Conservation (phyloP, 92 coral and sea anemone species). For the Bergia puertoricense region DNA sequence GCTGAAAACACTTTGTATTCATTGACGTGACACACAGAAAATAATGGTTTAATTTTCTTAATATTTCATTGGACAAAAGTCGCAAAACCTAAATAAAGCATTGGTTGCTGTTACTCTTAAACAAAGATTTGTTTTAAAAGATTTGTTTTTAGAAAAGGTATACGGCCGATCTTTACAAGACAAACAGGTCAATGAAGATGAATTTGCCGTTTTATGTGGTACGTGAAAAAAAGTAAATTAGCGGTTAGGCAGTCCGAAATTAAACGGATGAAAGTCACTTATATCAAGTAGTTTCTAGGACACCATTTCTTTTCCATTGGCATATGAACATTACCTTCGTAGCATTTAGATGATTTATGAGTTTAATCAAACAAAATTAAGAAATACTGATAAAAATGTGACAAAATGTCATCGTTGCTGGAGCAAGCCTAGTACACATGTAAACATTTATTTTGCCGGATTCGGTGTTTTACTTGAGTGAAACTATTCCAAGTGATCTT, state of each 20-base stretch:
- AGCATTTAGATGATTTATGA: conserved; percentile 33
- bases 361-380: conserved; percentile 25
- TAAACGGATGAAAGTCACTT: background rate
- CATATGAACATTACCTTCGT: conserved; percentile 30
- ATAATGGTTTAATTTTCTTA: background rate
- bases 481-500: background rate
- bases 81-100: background rate
- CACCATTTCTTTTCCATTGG: conserved; percentile 31
- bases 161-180: background rate
- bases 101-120: background rate
- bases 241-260: background rate
- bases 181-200: background rate
- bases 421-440: background rate
- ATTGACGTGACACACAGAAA: background rate
- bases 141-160: background rate
- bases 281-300: conserved; percentile 29
- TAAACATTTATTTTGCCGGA: background rate
- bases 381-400: conserved; percentile 16
- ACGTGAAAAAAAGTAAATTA: background rate
- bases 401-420: background rate
- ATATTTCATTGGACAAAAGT: background rate
- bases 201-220: conserved; percentile 14
- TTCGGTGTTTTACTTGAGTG: background rate
- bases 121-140: conserved; percentile 17
- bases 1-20: background rate